Evolutionary conservation across 2,113 vertebrate species (phyloP).

Genomic region (Prinia subflava): DNA sequence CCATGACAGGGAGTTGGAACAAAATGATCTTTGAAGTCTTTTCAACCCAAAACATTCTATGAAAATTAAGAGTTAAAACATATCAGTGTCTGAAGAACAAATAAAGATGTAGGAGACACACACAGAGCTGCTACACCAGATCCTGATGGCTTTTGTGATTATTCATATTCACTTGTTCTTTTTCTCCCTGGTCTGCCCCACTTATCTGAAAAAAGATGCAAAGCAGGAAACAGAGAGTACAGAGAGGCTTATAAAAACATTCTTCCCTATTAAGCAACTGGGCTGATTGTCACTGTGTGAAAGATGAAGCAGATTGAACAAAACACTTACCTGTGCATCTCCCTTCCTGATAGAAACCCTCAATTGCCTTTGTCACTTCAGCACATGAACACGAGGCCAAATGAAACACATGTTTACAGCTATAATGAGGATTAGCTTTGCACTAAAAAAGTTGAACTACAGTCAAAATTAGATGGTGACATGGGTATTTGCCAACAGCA

Average conservation of each 20-base stretch:
- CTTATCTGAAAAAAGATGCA: background rate
- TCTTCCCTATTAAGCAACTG: background rate
- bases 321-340: background rate
- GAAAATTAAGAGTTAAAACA: background rate
- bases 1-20: rapidly evolving
- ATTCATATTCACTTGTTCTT: background rate
- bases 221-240: background rate
- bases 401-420: conserved; percentile 72
- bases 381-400: conserved; percentile 32
- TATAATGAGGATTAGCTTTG: conserved; percentile 68
- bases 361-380: conserved; percentile 51
- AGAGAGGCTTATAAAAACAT: background rate
- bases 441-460: conserved; percentile 58
- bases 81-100: background rate
- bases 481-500: conserved; percentile 68
- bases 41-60: background rate
- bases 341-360: conserved; percentile 23
- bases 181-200: background rate
- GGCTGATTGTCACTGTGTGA: conserved; percentile 8
- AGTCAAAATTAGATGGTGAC: conserved; percentile 68
- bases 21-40: background rate
- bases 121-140: background rate
- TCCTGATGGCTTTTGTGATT: background rate
- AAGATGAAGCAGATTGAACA: background rate
- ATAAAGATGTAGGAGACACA: background rate